Base-by-base conservation (phyloP, 1,140 invertebrate species). In the Lordiphosa collinella region DNA sequence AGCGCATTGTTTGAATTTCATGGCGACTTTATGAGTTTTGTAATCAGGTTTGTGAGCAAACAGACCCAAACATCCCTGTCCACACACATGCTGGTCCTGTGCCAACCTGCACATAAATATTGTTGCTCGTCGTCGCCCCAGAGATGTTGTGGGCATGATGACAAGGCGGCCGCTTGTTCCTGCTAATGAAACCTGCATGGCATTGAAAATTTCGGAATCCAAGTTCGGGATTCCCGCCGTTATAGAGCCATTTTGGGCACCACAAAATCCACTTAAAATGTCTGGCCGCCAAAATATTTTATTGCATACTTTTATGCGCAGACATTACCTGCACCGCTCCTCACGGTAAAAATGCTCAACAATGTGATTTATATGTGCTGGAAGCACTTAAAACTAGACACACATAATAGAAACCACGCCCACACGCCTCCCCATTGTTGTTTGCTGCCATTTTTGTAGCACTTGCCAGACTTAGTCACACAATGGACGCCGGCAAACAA, bases 1-100 rank as follows among this genome's bases (percentile, higher is more conserved):
- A 84, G 62, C 72, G 79, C 78, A 84, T 84, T 84, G 78, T 84
- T 84, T 84, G 78, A 85, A 85, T 84, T 84, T 85, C 79, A 84
- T 85, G 79, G 79, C 73, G 78, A 84, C 78, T 84, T 84, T 84
- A 84, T 84, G 78, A 84, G 78, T 84, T 84, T 84, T 78, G 78
- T 84, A 85, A 84, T 84, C 78, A 72, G 74, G 73, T 78, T 76
- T 78, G 73, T 62, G 62, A 67, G 73, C 67, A 69, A 78, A 78
- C 79, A 85, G 56, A 69, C 48, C 52, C 71, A 58, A 61, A 56
- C 70, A 60, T 46, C 48, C 10, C 8, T 64, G 60, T 41, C 37
- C 35, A 36, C 49, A 25, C 29, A 38, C 57, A 37, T 60, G 18
- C 38, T 36, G 51, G 13, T 50, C 40, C 25, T 51, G 68, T 61